Conservation (phyloP, 35 echinoderm and acorn worm genomes). For the Apostichopus japonicus region DNA sequence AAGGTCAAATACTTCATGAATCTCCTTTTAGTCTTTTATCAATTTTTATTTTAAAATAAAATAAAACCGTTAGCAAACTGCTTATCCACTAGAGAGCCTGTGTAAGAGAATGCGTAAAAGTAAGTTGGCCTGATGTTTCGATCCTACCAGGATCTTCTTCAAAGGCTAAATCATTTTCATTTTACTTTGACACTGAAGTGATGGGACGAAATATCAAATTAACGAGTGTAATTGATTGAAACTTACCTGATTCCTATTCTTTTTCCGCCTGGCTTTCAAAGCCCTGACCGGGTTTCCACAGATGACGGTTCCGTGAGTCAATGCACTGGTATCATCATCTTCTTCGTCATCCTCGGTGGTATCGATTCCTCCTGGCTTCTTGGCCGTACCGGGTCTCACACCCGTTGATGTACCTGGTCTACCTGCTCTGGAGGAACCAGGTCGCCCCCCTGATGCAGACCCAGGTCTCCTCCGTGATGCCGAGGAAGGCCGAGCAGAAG, state of each 20-base stretch:
- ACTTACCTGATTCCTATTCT: conserved; percentile 47
- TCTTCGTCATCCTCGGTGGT: conserved; percentile 22
- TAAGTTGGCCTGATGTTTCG: too few species aligned
- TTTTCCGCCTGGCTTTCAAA: conserved; percentile 71
- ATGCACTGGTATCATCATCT: conserved; percentile 78
- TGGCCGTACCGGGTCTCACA: conserved; percentile 70
- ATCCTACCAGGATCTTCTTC: too few species aligned
- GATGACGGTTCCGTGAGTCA: conserved; percentile 88
- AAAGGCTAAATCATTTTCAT: too few species aligned
- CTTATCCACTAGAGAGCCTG: too few species aligned
- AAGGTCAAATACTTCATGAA: too few species aligned
- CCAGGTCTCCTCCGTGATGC: conserved; percentile 39
- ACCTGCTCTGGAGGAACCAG: conserved; percentile 36
- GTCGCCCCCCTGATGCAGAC: conserved; percentile 42
- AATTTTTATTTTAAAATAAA: too few species aligned
- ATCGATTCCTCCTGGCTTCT: conserved; percentile 71
- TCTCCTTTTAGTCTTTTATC: too few species aligned
- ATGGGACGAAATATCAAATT: too few species aligned
- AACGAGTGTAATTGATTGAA: too few species aligned
- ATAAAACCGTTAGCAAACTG: too few species aligned
- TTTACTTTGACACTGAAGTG: too few species aligned
- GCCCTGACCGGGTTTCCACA: conserved; percentile 96
- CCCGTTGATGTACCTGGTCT: conserved; percentile 67
- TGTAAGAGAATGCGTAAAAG: too few species aligned
- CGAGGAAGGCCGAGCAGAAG: conserved; percentile 49